These are phyloP conservation scores for Sialia sialis DNA, from an alignment of 2,113 vertebrate species.

Conservation along the genomic window DNA sequence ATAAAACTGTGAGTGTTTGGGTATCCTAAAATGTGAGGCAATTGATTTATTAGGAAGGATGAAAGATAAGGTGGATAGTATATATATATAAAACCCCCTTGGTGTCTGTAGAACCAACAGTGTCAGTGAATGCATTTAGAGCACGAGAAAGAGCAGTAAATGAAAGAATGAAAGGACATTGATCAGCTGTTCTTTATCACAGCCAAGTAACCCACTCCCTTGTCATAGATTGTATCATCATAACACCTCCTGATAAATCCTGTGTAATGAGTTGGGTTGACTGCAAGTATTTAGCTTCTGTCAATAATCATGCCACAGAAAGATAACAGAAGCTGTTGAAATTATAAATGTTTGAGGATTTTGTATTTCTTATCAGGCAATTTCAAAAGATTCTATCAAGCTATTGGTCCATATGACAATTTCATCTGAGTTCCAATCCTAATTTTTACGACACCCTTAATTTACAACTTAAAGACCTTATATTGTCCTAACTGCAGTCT, in stretches of 20 bases:
- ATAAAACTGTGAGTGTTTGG: background rate
- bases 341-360: background rate
- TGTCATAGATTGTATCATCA: slow-evolving; percentile 11
- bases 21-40: background rate
- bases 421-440: background rate
- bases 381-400: background rate
- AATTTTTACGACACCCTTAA: background rate
- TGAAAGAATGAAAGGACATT: background rate
- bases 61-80: background rate
- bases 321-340: background rate
- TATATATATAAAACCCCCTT: too few relatives aligned
- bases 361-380: background rate
- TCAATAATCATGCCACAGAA: background rate
- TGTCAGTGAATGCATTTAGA: background rate
- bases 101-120: background rate
- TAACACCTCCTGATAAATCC: background rate
- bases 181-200: slow-evolving; percentile 1
- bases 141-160: background rate
- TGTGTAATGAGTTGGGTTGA: background rate
- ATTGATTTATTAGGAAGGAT: background rate
- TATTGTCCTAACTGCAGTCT: background rate
- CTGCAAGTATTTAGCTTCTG: background rate
- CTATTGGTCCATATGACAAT: background rate
- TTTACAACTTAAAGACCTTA: background rate
- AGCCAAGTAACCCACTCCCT: background rate